These are phyloP conservation scores for Antennarius striatus DNA, from an alignment of 2,113 vertebrate species.

Conservation along the genomic window DNA sequence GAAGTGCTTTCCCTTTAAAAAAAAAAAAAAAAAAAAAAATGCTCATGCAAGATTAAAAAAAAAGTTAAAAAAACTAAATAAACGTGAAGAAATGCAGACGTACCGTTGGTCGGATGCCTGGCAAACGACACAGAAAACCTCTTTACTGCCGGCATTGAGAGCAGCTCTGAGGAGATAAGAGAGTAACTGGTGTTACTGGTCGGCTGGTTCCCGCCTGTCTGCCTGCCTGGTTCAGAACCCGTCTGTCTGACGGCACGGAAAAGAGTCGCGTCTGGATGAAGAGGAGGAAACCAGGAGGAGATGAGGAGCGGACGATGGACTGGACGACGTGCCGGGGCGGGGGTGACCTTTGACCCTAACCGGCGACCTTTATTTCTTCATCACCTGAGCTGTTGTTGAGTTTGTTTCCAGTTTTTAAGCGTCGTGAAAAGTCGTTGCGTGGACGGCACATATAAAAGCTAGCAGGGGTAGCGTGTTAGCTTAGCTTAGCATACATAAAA, in stretches of 20 bases:
- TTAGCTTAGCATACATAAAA: too few relatives aligned
- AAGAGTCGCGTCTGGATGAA: neutral
- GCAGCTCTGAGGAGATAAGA: constrained; percentile 99
- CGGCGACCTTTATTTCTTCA: too few relatives aligned
- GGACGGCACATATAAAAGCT: too few relatives aligned
- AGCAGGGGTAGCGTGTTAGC: too few relatives aligned
- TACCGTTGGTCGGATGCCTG: constrained; percentile 99
- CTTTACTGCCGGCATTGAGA: constrained; percentile 99
- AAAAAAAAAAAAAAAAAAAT: constrained; percentile 42
- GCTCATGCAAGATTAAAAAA: constrained; percentile 79
- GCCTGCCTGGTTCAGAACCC: neutral
- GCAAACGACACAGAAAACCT: constrained; percentile 99
- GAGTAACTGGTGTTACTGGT: constrained; percentile 85
- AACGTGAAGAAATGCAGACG: constrained; percentile 86
- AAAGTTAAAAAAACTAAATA: constrained; percentile 47
- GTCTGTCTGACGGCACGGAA: too few relatives aligned
- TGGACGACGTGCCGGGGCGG: too few relatives aligned
- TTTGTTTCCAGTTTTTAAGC: too few relatives aligned
- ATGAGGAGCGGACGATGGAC: neutral
- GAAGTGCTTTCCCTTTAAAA: constrained; percentile 54
- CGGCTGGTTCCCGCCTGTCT: constrained; percentile 32
- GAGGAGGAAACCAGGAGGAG: neutral
- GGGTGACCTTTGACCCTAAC: too few relatives aligned
- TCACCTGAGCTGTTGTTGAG: too few relatives aligned
- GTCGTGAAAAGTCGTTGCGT: too few relatives aligned